Percentiles rank a stretch among this genome's conserved stretches.
These are phyloP conservation scores for Drosophila leonis DNA, from an alignment of 2,888 invertebrate species.

Conservation along the genomic window DNA sequence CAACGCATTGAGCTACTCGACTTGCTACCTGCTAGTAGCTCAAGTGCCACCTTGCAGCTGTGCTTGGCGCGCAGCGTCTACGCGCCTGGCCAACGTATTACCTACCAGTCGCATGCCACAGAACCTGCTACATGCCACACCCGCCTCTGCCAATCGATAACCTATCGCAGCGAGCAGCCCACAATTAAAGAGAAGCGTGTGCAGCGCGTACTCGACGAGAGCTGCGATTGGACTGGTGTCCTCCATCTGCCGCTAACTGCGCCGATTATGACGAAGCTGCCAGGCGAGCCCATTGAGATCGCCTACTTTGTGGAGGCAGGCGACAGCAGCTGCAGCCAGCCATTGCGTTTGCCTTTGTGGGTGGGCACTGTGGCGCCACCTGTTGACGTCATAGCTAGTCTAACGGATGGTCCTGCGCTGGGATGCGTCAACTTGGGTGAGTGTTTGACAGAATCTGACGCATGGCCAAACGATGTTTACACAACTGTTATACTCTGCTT, in stretches of 20 bases:
- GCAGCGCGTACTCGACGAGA: conserved; percentile 43
- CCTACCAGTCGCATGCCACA: conserved; percentile 39
- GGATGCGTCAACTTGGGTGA: conserved; percentile 64
- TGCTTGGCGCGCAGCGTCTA: conserved; percentile 60
- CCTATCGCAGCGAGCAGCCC: conserved; percentile 52
- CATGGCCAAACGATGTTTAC: not conserved
- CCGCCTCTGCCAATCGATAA: conserved; percentile 60
- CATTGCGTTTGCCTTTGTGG: conserved; percentile 43
- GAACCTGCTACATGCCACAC: conserved; percentile 14
- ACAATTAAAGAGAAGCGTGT: conserved; percentile 43
- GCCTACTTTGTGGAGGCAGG: conserved; percentile 56
- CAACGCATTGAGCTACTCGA: conserved; percentile 58
- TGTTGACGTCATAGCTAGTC: not conserved
- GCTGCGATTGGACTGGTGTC: conserved; percentile 11
- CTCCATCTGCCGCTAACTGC: conserved; percentile 63
- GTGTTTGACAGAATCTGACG: not conserved
- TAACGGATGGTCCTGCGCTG: conserved; percentile 8
- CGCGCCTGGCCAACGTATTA: conserved; percentile 70
- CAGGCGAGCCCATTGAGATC: conserved; percentile 41
- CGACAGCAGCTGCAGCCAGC: conserved; percentile 2
- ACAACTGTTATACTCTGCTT: not conserved
- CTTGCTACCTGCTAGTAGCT: conserved; percentile 28
- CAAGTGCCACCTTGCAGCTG: conserved; percentile 14
- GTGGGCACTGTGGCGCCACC: conserved; percentile 69
- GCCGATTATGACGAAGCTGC: conserved; percentile 53